Evolutionary conservation across 2,113 vertebrate species (phyloP).

Genomic region (Antechinus flavipes): DNA sequence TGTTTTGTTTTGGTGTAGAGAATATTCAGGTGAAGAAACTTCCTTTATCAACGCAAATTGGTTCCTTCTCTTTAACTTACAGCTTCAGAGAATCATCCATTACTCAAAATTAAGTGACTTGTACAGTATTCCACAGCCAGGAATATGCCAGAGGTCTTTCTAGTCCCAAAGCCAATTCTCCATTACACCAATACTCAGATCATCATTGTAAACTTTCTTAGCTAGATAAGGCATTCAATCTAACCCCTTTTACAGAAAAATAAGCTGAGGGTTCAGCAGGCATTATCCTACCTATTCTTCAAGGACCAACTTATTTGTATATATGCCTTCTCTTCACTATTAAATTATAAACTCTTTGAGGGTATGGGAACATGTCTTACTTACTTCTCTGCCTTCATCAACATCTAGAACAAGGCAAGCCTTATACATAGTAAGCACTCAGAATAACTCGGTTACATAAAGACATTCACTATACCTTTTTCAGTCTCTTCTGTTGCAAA

Average conservation of each 20-base stretch:
- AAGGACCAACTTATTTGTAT: neutral
- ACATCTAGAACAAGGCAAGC: neutral
- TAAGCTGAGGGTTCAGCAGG: neutral
- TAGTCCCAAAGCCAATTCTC: neutral
- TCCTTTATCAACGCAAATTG: neutral
- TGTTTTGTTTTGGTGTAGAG: neutral
- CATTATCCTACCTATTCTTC: neutral
- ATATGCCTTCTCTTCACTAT: neutral
- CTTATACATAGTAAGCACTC: neutral
- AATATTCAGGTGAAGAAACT: neutral
- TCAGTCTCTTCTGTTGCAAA: neutral
- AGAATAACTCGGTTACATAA: neutral
- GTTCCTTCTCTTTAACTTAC: neutral
- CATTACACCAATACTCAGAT: neutral
- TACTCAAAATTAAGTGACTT: neutral
- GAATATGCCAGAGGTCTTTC: neutral
- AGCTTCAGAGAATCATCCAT: neutral
- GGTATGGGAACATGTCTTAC: neutral
- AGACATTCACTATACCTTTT: neutral
- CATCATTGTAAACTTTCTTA: neutral
- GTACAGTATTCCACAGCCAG: neutral
- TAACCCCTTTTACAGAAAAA: neutral
- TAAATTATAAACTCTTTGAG: neutral
- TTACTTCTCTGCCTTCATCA: neutral
- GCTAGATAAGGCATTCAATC: neutral